Evolutionary conservation across 2,888 invertebrate species (phyloP).

Genomic region (Lamellibrachia satsuma): DNA sequence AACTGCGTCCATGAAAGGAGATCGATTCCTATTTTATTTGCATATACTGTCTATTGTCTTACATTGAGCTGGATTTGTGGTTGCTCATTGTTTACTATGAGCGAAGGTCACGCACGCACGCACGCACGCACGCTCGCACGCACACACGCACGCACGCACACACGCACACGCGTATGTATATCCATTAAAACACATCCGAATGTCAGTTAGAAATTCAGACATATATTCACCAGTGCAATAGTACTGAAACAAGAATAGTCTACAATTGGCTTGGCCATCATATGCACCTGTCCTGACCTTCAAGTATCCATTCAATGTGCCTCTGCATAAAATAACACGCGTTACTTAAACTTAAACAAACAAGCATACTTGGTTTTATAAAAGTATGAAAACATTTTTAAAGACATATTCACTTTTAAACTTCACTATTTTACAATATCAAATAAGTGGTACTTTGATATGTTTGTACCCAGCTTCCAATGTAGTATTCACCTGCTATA

Average conservation of each 20-base stretch:
- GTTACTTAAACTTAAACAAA: background rate
- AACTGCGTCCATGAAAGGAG: too few species aligned
- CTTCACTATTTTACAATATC: background rate
- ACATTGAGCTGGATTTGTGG: too few species aligned
- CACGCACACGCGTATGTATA: background rate
- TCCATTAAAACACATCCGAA: background rate
- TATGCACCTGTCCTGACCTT: background rate
- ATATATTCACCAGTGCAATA: background rate
- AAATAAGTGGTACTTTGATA: background rate
- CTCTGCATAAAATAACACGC: background rate
- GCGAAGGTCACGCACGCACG: too few species aligned
- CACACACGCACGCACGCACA: too few species aligned
- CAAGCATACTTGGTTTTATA: background rate
- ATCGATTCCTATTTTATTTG: too few species aligned
- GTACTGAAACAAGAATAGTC: background rate
- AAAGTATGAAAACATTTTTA: background rate
- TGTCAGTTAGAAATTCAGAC: background rate
- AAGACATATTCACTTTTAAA: background rate
- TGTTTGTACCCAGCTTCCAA: background rate
- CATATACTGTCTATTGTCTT: too few species aligned
- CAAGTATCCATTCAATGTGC: background rate
- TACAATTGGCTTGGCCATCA: background rate
- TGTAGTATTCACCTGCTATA: background rate
- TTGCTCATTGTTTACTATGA: too few species aligned
- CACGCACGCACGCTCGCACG: too few species aligned